Conservation (phyloP, 2,113 vertebrate species). For the Dipodomys spectabilis region DNA sequence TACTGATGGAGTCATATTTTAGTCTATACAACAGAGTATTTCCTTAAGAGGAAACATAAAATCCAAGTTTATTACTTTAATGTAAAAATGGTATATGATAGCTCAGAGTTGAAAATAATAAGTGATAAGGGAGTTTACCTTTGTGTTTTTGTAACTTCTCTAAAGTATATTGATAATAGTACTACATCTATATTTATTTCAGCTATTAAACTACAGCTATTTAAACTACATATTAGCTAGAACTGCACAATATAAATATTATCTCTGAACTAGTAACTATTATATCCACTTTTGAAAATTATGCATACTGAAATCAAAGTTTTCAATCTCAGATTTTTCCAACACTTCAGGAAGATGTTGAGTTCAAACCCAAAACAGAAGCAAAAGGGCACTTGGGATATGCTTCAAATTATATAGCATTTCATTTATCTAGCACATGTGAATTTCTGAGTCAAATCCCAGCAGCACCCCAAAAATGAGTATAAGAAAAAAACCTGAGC, state of each 20-base stretch:
- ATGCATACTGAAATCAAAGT: not conserved
- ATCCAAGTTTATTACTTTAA: constrained; percentile 36
- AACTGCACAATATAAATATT: not conserved
- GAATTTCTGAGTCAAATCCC: no score
- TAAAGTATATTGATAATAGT: not conserved
- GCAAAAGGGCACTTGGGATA: no score
- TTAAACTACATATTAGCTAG: not conserved
- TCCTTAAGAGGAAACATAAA: not conserved
- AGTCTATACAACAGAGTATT: not conserved
- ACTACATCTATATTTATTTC: not conserved
- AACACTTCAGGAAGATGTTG: no score
- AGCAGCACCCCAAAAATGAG: no score
- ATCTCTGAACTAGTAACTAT: not conserved
- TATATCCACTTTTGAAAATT: not conserved
- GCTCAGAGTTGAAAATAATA: not conserved
- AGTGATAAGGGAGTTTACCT: not conserved
- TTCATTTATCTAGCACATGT: no score
- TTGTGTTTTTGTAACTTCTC: not conserved
- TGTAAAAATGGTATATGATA: not conserved
- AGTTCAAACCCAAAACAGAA: no score
- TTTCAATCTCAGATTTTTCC: no score
- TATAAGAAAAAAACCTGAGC: no score
- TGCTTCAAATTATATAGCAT: no score
- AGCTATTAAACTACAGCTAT: not conserved
- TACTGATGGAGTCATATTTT: constrained; percentile 3